phyloP scores from a whole-genome alignment of 2,113 vertebrate species.

The Archocentrus centrarchus region DNA sequence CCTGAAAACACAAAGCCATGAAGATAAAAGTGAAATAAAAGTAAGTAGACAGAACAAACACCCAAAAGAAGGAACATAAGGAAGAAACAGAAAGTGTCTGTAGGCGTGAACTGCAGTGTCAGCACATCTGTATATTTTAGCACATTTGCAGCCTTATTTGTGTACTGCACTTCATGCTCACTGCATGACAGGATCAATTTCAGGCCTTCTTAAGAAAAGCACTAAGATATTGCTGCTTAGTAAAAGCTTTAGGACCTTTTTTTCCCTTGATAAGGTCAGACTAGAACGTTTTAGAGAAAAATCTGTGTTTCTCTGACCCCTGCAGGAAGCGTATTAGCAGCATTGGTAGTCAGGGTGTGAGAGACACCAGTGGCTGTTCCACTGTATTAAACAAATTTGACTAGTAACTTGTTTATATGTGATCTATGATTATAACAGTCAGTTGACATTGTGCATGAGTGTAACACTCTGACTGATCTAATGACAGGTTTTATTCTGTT shows the following conservation, averaged over 20 bases:
- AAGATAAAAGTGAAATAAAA: not conserved
- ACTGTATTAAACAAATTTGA: not conserved
- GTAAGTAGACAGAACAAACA: not conserved
- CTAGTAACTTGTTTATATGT: not conserved
- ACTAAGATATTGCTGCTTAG: not conserved
- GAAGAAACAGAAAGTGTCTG: not conserved
- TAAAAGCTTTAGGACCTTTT: not conserved
- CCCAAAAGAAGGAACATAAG: not conserved
- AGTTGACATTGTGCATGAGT: not conserved
- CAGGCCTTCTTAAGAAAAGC: not conserved
- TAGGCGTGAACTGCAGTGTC: no score
- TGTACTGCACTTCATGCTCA: no score
- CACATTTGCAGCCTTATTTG: no score
- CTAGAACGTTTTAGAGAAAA: not conserved
- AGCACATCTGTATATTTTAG: no score
- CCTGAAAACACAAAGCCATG: no score
- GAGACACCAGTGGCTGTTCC: not conserved
- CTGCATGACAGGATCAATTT: not conserved
- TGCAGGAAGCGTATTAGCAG: not conserved
- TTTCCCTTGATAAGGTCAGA: not conserved
- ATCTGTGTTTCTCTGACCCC: not conserved
- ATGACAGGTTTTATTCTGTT: not conserved
- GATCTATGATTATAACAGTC: constrained; percentile 2
- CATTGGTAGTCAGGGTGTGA: not conserved
- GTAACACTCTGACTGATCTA: not conserved